Percentiles rank a stretch among this genome's conserved stretches.
These are phyloP conservation scores for Hemichromis elongatus DNA, from an alignment of 2,113 vertebrate genomes.

Conservation along the genomic window DNA sequence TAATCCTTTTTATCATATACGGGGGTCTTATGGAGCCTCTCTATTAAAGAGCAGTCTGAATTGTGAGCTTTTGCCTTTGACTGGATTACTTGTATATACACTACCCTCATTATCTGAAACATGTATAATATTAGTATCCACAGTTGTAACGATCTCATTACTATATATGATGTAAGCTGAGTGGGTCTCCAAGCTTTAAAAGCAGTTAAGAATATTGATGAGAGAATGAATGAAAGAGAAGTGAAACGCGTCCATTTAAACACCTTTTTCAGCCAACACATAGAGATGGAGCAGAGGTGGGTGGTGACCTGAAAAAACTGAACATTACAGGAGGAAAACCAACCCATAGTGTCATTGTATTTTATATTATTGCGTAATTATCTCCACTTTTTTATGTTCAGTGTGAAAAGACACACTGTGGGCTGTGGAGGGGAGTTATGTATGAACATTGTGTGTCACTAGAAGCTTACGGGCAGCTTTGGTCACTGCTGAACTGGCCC, in stretches of 20 bases:
- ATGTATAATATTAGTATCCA: neutral
- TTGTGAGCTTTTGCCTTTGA: neutral
- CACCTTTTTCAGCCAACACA: neutral
- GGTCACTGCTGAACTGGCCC: neutral
- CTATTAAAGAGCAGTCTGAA: neutral
- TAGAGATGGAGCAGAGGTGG: neutral
- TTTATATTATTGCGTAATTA: neutral
- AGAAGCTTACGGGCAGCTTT: neutral
- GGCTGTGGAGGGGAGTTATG: neutral
- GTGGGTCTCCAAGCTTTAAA: neutral
- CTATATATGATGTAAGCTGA: accelerated
- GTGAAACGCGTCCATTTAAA: neutral
- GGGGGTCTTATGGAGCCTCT: neutral
- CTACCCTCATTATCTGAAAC: neutral
- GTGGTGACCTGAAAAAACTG: neutral
- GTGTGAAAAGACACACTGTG: neutral
- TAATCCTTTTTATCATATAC: neutral
- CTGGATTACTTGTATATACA: neutral
- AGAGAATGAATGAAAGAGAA: neutral
- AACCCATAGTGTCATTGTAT: accelerated
- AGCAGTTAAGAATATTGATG: neutral
- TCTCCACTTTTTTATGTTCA: neutral
- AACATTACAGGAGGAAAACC: neutral
- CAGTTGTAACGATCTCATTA: neutral
- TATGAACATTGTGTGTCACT: neutral